Evolutionary conservation across 2,888 invertebrate genomes (phyloP), one percentile per base, ranked within the genome.

Genomic region (Acleris cristana): DNA sequence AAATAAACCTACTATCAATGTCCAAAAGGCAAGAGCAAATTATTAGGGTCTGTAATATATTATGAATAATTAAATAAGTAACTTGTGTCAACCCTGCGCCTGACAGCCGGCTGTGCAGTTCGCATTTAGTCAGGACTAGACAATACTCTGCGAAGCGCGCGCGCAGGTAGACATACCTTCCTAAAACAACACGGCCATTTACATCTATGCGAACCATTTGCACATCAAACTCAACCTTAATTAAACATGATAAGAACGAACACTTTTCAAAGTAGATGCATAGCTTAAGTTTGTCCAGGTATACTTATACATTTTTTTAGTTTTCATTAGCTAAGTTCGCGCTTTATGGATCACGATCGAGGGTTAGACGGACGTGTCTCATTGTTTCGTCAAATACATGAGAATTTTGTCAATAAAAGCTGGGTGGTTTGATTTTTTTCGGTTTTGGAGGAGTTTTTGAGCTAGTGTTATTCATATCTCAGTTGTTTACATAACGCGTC

Each of bases 261-360:
- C 16, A 7, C n/a, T 8, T 14, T 0, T 34, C 48, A n/a, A 34
- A n/a, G 10, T n/a, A 16, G 5, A 14, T 3, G 54, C 57, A 40
- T 64, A 49, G 64, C 18, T 57, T 73, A 78, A 72, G 62, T 81
- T 87, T 81, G 89, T 74, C 73, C 79, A 82, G 83, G 84, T 86
- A 87, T 89, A 85, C 87, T 88, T 88, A 85, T 78, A 60, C 40
- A 53, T 81, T 85, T 89, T 84, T 90, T 88, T 86, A 79, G 78
- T 81, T 91, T 92, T 92, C 92, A 92, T 92, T 92, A 92, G 92
- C 89, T 87, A 86, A 89, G 91, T 92, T 92, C 88, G 90, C 89
- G 89, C 90, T 90, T 86, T 89, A 85, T 84, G 89, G 88, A 90
- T 90, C 90, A 88, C 89, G 91, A 87, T 85, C 84, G 86, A 84